These are phyloP conservation scores for Dreissena polymorpha DNA, from an alignment of 1,140 invertebrate species.

Conservation along the genomic window DNA sequence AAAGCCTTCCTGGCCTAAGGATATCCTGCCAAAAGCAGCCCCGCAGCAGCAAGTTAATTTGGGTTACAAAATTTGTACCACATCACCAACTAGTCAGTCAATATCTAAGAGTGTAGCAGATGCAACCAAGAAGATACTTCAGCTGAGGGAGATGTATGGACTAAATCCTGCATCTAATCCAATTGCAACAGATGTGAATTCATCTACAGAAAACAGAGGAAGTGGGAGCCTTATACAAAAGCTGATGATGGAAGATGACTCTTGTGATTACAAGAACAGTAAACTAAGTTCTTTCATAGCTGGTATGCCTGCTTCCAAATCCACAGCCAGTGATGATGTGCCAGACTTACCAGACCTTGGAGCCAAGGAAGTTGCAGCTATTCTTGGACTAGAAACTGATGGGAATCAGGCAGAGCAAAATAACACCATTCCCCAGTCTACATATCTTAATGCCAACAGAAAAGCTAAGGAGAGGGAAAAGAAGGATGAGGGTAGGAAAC, in stretches of 20 bases:
- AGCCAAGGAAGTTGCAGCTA: slow-evolving; percentile 30
- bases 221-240: neutral
- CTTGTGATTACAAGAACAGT: neutral
- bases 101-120: slow-evolving; percentile 32
- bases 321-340: neutral
- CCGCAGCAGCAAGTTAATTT: neutral
- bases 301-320: neutral
- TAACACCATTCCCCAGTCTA: neutral
- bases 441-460: slow-evolving; percentile 42
- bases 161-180: neutral
- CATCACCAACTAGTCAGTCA: neutral
- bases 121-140: slow-evolving; percentile 35
- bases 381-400: slow-evolving; percentile 38
- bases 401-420: neutral
- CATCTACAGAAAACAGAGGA: neutral
- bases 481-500: neutral
- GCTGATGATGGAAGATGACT: neutral
- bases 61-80: neutral
- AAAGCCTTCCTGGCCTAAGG: neutral
- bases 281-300: neutral
- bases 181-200: neutral
- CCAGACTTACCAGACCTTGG: slow-evolving; percentile 45
- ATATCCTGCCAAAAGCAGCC: neutral
- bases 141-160: slow-evolving; percentile 31
- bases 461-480: slow-evolving; percentile 43